Percentiles rank a stretch among this genome's conserved stretches.
Conservation (phyloP, 2,797 vertebrate species). For the Molothrus aeneus region DNA sequence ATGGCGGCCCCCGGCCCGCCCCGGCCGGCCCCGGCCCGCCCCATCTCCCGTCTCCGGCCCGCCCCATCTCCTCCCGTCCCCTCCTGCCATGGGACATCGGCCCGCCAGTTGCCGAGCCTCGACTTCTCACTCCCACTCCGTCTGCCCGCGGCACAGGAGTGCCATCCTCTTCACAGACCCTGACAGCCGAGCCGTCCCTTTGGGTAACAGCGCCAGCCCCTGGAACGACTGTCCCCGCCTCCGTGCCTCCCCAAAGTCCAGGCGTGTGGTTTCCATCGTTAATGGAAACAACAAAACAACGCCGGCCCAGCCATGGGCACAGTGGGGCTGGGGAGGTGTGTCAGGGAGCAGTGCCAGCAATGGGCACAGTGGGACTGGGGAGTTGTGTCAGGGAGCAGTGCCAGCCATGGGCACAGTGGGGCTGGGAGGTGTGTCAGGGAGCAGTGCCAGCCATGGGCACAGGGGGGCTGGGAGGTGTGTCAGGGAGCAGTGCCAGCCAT, state of each 20-base stretch:
- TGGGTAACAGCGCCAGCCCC: neutral
- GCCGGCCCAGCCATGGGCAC: neutral
- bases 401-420: no score
- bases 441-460: no score
- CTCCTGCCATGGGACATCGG: fast-evolving
- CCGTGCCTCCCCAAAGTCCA: neutral
- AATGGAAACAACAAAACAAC: neutral
- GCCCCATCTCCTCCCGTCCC: neutral
- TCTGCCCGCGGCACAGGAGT: fast-evolving
- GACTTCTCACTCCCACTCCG: fast-evolving
- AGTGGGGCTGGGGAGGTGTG: no score
- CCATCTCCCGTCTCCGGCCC: neutral
- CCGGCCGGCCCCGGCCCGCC: neutral
- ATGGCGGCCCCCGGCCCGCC: neutral
- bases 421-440: no score
- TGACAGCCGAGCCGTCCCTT: neutral
- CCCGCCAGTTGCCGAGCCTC: fast-evolving
- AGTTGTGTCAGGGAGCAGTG: no score
- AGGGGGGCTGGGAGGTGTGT: no score
- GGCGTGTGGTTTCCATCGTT: neutral
- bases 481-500: no score
- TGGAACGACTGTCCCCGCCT: neutral
- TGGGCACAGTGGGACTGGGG: no score
- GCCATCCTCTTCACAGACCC: fast-evolving
- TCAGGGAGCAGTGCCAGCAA: no score